Evolutionary conservation across 2,113 vertebrate species (phyloP), one percentile per base, ranked within the genome.

Genomic region (Oncorhynchus keta): DNA sequence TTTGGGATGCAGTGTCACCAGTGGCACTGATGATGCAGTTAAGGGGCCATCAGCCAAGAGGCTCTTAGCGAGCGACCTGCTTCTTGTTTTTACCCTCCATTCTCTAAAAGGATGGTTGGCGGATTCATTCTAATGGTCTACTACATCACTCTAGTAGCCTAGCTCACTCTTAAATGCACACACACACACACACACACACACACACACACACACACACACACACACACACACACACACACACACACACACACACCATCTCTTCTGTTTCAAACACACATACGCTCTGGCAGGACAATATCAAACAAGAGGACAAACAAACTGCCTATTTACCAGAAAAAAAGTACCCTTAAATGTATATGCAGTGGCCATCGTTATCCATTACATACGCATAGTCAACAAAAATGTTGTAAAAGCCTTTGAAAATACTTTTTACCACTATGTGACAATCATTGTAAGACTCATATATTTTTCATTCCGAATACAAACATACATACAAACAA

Each of bases 131-230:
- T 67, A 67, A 67, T 67, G 65, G 65, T 67, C 65, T 3, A 55
- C 49, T 55, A 45, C 39, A 45, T 45, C 8, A 45, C 39, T 45
- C 9, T 11, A 45, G 39, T 45, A 9, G 9, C 9, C 13, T 26
- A 65, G 62, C 62, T 26, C 11, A 26, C 62, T 65, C 67, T 68
- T 24, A 9, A 24, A 69, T 24, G 85, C 16, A 83, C 16, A 49
- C 48, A n/a, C 49, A 51, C 48, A 79, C 24, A 55, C 39, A 9
- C 39, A 2, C 1, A 35, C 35, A 35, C 35, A 35, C 35, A 6
- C 5, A 35, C 35, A 39, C 48, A 79, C 24, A 55, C 39, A 9
- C 39, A 2, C 1, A 35, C 35, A 35, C 35, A 35, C 35, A 6
- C 5, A 35, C 35, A 39, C 16, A 83, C 16, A 49, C 48, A n/a